Conservation (phyloP, 2,888 invertebrate genomes). For the Ophion slaviceki region DNA sequence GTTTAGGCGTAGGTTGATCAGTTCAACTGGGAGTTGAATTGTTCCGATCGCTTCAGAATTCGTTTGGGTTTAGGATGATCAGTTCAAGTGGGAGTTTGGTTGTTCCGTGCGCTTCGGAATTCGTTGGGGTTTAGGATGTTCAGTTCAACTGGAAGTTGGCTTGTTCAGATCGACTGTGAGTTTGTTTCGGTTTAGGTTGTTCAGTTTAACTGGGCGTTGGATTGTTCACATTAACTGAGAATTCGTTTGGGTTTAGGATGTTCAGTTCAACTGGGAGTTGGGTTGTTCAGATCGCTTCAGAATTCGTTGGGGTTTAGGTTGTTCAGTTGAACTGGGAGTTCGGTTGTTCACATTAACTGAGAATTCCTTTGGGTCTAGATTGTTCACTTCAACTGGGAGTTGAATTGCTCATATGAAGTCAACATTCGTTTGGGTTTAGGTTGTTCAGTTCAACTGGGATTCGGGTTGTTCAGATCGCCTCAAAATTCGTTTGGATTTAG, state of each 20-base stretch:
- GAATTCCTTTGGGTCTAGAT: no score
- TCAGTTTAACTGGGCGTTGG: no score
- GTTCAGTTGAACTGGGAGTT: no score
- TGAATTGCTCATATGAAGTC: no score
- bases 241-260: no score
- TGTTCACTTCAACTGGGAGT: no score
- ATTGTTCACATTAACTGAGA: no score
- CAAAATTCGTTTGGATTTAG: neutral
- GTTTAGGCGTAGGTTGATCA: neutral
- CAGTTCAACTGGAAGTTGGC: neutral
- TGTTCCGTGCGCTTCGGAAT: no score
- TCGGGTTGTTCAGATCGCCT: neutral
- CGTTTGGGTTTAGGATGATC: neutral
- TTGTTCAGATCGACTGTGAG: neutral
- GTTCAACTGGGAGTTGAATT: neutral
- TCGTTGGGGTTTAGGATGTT: neutral
- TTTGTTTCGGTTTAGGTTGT: neutral
- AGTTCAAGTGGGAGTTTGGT: neutral
- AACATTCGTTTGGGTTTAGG: neutral
- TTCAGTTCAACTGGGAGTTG: no score
- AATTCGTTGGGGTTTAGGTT: neutral
- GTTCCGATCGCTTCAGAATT: no score
- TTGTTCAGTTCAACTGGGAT: neutral
- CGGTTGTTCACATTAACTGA: no score
- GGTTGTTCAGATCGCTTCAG: neutral